A percentile compares a stretch with the other conserved stretches of the same genome.
Evolutionary conservation across 2,797 vertebrate genomes (phyloP).

Genomic region (Poeciliopsis gracilis): DNA sequence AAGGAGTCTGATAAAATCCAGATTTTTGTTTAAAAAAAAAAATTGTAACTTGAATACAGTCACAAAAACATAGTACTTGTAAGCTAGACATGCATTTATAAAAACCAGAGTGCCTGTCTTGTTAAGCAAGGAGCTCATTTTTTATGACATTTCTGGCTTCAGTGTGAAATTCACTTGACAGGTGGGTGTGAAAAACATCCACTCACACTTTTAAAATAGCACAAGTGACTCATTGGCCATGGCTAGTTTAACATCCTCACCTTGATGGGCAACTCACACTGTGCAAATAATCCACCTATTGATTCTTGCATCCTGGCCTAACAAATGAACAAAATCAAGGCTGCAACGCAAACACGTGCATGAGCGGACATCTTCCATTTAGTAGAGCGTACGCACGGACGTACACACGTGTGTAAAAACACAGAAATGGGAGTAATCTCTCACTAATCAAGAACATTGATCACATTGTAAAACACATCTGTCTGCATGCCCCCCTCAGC

Average conservation of each 20-base stretch:
- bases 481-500: conserved; percentile 47
- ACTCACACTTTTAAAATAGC: conserved; percentile 29
- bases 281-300: conserved; percentile 62
- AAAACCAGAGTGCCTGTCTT: not conserved
- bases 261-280: conserved; percentile 40
- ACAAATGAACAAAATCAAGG: conserved; percentile 69
- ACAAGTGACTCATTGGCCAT: conserved; percentile 37
- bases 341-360: conserved; percentile 36
- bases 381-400: conserved; percentile 8
- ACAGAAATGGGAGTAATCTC: conserved; percentile 44
- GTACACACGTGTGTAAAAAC: not conserved
- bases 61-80: not conserved
- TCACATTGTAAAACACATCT: conserved; percentile 68
- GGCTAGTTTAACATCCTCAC: conserved; percentile 52
- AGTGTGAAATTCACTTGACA: conserved; percentile 24
- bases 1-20: not conserved
- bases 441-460: conserved; percentile 75
- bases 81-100: not conserved
- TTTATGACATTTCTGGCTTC: conserved; percentile 15
- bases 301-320: conserved; percentile 48
- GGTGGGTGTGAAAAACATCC: conserved; percentile 10
- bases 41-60: too few relatives aligned
- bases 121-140: not conserved
- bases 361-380: conserved; percentile 28
- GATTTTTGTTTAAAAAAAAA: not conserved